A percentile compares a stretch with the other conserved stretches of the same genome.
These are phyloP conservation scores for Balaenoptera acutorostrata DNA, from an alignment of 2,113 vertebrate species.

Conservation along the genomic window DNA sequence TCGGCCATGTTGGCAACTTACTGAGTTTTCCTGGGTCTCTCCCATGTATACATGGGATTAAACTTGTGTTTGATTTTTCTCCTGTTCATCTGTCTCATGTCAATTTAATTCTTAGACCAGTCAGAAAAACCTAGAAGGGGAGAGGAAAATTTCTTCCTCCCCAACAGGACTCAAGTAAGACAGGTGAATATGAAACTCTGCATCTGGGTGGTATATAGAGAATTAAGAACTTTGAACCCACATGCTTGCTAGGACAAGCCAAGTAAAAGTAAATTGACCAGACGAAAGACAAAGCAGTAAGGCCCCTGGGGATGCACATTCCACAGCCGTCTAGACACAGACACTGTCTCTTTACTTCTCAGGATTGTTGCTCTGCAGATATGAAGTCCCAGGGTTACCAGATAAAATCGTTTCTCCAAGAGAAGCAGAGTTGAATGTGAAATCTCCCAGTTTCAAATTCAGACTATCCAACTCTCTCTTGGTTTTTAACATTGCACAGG, in stretches of 20 bases:
- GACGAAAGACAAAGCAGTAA: neutral
- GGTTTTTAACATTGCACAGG: neutral
- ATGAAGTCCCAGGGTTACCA: fast-evolving
- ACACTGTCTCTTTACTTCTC: neutral
- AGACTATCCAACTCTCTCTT: too few species aligned
- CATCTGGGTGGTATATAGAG: fast-evolving
- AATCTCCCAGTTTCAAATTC: neutral
- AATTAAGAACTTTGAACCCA: neutral
- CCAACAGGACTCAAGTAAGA: neutral
- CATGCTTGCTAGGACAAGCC: neutral
- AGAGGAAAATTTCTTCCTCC: too few species aligned
- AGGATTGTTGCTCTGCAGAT: fast-evolving
- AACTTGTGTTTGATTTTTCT: too few species aligned
- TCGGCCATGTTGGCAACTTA: too few species aligned
- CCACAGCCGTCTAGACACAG: fast-evolving
- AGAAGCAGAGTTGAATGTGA: neutral
- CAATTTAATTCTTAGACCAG: too few species aligned
- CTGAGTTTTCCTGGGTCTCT: too few species aligned
- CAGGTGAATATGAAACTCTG: neutral
- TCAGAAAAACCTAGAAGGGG: too few species aligned
- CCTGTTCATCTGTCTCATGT: too few species aligned
- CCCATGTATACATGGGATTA: too few species aligned
- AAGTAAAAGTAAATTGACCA: neutral
- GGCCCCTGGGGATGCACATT: fast-evolving
- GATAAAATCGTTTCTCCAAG: neutral